These are phyloP conservation scores for Halichondria panicea DNA, from an alignment of 37 sponge, comb jelly and placozoan genomes.

Conservation along the genomic window DNA sequence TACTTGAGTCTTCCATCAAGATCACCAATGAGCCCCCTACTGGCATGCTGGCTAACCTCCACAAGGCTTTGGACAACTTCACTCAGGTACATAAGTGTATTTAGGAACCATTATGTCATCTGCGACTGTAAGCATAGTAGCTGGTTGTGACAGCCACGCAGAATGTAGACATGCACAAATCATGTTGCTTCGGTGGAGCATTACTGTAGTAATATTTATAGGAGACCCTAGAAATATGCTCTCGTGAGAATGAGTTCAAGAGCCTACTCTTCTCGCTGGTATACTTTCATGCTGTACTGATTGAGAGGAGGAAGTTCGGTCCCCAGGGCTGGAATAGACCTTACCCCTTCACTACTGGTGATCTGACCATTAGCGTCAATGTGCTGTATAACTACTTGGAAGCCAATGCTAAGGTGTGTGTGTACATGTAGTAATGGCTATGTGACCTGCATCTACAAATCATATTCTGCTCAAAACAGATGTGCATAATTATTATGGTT, in stretches of 20 bases:
- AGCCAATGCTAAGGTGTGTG: constrained; percentile 87
- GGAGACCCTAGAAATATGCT: constrained; percentile 98
- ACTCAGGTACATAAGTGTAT: constrained; percentile 72
- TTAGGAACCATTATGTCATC: neutral
- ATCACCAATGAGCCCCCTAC: constrained; percentile 99
- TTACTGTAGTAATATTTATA: too few relatives aligned
- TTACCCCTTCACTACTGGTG: constrained; percentile 98
- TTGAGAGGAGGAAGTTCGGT: constrained; percentile 98
- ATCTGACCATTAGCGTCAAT: constrained; percentile 97
- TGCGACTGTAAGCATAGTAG: neutral
- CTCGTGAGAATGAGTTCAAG: constrained; percentile 98
- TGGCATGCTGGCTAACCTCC: constrained; percentile 97
- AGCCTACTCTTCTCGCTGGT: constrained; percentile 90
- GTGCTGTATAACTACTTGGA: constrained; percentile 99
- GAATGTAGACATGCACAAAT: too few relatives aligned
- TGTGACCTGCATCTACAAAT: neutral
- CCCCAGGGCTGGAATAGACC: constrained; percentile 98
- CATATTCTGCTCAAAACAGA: neutral
- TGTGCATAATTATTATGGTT: neutral
- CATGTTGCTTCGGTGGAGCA: too few relatives aligned
- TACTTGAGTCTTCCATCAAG: constrained; percentile 95
- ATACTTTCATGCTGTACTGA: constrained; percentile 98
- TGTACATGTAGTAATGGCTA: neutral
- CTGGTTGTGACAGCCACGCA: neutral
- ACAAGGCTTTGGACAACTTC: constrained; percentile 97